Conservation (phyloP, 2,797 vertebrate species). For the Typhlichthys subterraneus region DNA sequence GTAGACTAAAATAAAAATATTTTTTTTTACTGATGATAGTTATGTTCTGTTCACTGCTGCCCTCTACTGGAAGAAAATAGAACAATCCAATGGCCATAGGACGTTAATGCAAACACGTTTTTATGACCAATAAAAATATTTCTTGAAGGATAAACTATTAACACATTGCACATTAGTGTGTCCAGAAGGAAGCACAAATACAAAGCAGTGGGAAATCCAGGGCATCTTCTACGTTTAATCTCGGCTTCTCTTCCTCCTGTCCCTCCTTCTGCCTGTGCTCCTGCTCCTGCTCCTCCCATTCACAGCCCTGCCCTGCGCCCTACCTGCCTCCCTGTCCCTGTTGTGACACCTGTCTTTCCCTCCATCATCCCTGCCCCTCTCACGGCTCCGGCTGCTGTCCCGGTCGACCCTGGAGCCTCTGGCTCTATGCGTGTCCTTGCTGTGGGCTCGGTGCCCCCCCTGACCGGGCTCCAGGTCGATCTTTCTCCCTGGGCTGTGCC, state of each 20-base stretch:
- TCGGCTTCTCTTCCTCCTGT: conserved; percentile 45
- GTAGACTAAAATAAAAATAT: background rate
- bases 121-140: background rate
- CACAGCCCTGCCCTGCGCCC: conserved; percentile 51
- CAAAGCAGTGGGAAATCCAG: conserved; percentile 25
- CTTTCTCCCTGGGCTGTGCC: conserved; percentile 51
- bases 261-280: conserved; percentile 44
- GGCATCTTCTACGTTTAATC: conserved; percentile 43
- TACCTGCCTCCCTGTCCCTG: conserved; percentile 44
- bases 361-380: conserved; percentile 57
- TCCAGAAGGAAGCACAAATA: background rate
- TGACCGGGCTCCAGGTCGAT: conserved; percentile 55
- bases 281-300: conserved; percentile 61
- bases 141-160: background rate
- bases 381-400: conserved; percentile 55
- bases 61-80: conserved; percentile 63
- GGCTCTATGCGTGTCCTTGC: conserved; percentile 56
- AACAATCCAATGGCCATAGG: background rate
- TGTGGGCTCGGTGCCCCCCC: conserved; percentile 55
- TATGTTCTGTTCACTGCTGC: conserved; percentile 62
- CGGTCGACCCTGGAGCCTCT: conserved; percentile 42
- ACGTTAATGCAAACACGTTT: background rate
- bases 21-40: background rate
- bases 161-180: background rate
- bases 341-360: conserved; percentile 51